phyloP scores from a whole-genome alignment of 2,888 invertebrate genomes.

The Acrocyrtus sp. region DNA sequence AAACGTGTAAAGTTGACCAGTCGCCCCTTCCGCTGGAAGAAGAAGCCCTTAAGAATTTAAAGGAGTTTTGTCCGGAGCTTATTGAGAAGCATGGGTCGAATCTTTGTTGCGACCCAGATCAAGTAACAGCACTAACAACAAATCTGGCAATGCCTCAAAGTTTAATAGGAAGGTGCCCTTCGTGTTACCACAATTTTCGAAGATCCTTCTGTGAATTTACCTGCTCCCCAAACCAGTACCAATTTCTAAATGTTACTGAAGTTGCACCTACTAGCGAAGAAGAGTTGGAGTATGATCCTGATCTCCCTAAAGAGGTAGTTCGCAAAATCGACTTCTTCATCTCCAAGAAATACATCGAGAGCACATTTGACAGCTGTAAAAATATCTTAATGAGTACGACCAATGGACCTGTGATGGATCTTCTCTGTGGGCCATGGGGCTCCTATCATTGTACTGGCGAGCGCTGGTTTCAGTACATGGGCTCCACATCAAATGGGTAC shows the following conservation, averaged over 20 bases:
- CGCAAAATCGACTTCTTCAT: conserved; percentile 48
- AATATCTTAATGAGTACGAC: conserved; percentile 80
- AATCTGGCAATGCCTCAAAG: conserved; percentile 70
- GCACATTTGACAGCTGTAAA: conserved; percentile 81
- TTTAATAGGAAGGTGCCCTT: conserved; percentile 82
- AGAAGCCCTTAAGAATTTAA: conserved; percentile 28
- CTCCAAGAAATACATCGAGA: conserved; percentile 71
- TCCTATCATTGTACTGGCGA: conserved; percentile 75
- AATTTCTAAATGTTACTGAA: conserved; percentile 68
- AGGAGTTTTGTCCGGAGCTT: conserved; percentile 56
- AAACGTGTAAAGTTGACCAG: conserved; percentile 55
- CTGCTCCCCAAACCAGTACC: conserved; percentile 79
- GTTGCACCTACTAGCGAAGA: conserved; percentile 41
- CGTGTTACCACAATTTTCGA: conserved; percentile 81
- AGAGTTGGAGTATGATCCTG: conserved; percentile 14
- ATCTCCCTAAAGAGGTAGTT: conserved; percentile 40
- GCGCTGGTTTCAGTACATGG: conserved; percentile 64
- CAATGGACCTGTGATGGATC: conserved; percentile 78
- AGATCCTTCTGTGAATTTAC: conserved; percentile 82
- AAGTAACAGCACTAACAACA: conserved; percentile 46
- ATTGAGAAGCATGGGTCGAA: conserved; percentile 55
- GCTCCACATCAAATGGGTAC: conserved; percentile 53
- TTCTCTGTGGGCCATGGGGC: conserved; percentile 78
- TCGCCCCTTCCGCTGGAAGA: conserved; percentile 42
- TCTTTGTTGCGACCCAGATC: conserved; percentile 57